Conservation (phyloP, 2,113 vertebrate species). For the Centrocercus urophasianus region DNA sequence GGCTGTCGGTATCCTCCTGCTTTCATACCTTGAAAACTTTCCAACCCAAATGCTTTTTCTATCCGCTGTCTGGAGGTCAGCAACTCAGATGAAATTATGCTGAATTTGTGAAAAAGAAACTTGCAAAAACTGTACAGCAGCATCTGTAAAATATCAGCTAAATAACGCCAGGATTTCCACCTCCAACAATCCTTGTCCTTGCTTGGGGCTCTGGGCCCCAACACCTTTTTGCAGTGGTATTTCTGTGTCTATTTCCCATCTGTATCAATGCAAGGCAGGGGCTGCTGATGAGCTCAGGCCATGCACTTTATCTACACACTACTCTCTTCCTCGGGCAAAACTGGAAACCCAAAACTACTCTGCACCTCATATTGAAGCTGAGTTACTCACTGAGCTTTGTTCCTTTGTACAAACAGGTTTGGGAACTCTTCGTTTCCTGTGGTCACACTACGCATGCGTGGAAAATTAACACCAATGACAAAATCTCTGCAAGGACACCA, state of each 20-base stretch:
- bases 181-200: background rate
- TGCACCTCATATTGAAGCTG: background rate
- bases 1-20: slow-evolving; percentile 15
- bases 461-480: background rate
- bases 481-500: rapidly evolving
- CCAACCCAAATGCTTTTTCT: slow-evolving; percentile 23
- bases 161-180: background rate
- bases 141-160: background rate
- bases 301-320: background rate
- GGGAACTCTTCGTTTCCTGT: background rate
- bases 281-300: background rate
- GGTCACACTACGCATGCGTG: background rate
- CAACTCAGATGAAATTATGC: background rate
- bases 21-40: slow-evolving; percentile 17
- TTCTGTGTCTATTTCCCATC: background rate
- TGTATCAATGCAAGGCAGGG: background rate
- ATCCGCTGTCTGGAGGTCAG: background rate
- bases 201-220: background rate
- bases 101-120: background rate
- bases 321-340: background rate
- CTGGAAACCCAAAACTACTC: background rate
- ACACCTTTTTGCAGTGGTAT: background rate
- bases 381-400: rapidly evolving
- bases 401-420: background rate
- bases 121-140: background rate